Conservation (phyloP, 2,113 vertebrate genomes). For the Oncorhynchus keta region DNA sequence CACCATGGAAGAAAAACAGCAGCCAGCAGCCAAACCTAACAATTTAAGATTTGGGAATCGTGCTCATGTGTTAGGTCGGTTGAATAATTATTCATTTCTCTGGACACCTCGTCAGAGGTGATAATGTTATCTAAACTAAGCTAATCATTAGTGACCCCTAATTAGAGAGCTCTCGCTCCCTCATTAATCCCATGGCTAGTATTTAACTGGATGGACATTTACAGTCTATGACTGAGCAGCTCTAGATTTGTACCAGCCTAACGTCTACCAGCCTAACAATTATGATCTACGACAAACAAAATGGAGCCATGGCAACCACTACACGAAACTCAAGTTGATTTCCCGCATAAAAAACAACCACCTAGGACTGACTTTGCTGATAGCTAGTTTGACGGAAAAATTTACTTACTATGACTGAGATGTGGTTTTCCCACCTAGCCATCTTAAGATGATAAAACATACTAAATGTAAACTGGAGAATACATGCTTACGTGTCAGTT, state of each 20-base stretch:
- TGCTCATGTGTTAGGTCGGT: no score
- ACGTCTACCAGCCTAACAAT: neutral
- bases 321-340: neutral
- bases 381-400: no score
- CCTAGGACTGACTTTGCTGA: no score
- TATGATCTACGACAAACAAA: constrained; percentile 10
- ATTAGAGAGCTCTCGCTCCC: no score
- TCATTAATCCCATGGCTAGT: neutral
- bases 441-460: no score
- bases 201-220: constrained; percentile 26
- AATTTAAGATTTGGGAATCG: neutral
- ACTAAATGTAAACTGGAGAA: neutral
- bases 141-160: no score
- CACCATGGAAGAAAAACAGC: neutral
- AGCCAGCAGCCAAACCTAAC: neutral
- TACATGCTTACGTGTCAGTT: neutral
- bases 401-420: no score
- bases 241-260: constrained; percentile 14
- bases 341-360: neutral
- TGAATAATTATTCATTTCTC: no score
- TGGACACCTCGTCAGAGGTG: no score
- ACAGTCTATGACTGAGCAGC: constrained; percentile 19
- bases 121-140: no score
- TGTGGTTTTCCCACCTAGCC: no score
- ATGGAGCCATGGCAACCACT: constrained; percentile 30